Base-by-base conservation (phyloP, 1,140 invertebrate species). In the Helicoverpa armigera region DNA sequence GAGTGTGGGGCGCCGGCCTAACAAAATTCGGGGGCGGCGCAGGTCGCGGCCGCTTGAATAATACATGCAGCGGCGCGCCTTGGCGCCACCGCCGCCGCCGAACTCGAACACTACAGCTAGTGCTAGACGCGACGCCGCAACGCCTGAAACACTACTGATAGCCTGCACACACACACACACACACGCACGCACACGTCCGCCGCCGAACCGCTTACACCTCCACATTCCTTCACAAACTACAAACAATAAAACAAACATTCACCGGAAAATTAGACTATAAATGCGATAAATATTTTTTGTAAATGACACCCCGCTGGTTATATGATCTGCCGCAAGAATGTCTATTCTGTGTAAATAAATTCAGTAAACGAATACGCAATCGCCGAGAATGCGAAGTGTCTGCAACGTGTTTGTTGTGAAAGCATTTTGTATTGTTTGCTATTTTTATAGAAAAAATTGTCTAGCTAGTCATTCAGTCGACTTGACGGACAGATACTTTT, bases 31-130 rank as follows among this genome's bases (percentile, higher is more conserved):
- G 90, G 88, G 89, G 88, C 88, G 89, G 88, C 86, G 87, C 88
- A 89, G 91, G 91, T 90, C 88, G 90, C 84, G 89, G 87, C 83
- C 88, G 75, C 67, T 65, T 92, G 91, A 90, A 94, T 94, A 92
- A 92, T 89, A 92, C 91, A 94, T 93, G 86, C 63, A 61, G 80
- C 79, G 85, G 74, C 85, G 85, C 84, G 82, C 78, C 85, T 82
- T 84, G 87, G 88, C 90, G 89, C 86, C 89, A 82, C 84, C 82
- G 78, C 48, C 80, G 79, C 67, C 79, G 79, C 77, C 74, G 78
- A 83, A 63, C 67, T 69, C 69, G 51, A 83, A 85, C 86, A 87
- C 83, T 84, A 83, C 75, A 84, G 81, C 54, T 86, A 84, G 83
- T 73, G 63, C 79, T 74, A 81, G 69, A 74, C 84, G 63, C 51